Evolutionary conservation across 2,113 vertebrate genomes (phyloP).

Genomic region (Crotalus helleri): DNA sequence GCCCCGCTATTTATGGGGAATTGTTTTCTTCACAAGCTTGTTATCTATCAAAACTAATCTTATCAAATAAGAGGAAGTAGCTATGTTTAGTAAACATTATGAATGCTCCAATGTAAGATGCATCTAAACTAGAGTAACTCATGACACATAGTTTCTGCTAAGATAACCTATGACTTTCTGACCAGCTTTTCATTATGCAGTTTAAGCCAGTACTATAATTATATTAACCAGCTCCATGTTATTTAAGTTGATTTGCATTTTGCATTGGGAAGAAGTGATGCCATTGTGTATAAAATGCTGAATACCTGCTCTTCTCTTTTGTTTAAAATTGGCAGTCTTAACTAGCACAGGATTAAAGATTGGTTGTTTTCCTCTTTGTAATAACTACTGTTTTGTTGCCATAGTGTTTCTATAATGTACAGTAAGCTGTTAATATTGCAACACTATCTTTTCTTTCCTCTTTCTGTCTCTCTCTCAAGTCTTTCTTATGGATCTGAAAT

Average conservation of each 20-base stretch:
- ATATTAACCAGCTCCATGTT: background rate
- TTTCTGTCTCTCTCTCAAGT: background rate
- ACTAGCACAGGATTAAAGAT: background rate
- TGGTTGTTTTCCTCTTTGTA: background rate
- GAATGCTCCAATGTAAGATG: background rate
- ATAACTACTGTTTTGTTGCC: background rate
- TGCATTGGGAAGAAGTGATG: background rate
- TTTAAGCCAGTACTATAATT: slow-evolving; percentile 13
- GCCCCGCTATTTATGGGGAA: background rate
- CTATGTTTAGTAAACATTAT: slow-evolving; percentile 9
- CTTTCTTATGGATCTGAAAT: background rate
- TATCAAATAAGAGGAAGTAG: background rate
- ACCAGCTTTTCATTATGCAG: background rate
- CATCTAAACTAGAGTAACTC: background rate
- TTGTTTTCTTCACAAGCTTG: background rate
- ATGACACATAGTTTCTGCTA: rapidly evolving
- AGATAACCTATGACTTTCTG: background rate
- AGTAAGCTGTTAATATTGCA: background rate
- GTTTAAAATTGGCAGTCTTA: slow-evolving; percentile 13
- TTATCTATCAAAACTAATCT: background rate
- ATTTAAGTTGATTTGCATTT: background rate
- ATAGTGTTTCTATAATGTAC: background rate
- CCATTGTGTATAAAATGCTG: slow-evolving; percentile 9
- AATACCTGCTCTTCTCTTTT: slow-evolving; percentile 19
- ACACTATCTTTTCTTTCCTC: background rate